Percentiles rank a stretch among this genome's conserved stretches.
Evolutionary conservation across 2,113 vertebrate species (phyloP).

Genomic region (Miniopterus natalensis): DNA sequence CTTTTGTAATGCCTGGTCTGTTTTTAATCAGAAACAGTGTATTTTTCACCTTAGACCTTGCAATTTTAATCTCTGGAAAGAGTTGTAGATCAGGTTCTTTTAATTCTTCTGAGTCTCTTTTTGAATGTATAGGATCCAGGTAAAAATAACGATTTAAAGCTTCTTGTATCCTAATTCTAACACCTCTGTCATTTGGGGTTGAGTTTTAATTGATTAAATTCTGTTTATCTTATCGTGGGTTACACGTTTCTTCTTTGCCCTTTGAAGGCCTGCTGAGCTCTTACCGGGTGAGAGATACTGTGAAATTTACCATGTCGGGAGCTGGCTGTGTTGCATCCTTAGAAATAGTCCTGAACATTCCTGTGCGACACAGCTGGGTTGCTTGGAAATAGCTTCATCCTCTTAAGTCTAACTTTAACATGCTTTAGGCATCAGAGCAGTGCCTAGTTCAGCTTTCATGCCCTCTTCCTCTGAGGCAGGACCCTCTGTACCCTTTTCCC

Average conservation of each 20-base stretch:
- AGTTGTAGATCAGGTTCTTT: neutral
- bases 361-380: neutral
- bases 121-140: neutral
- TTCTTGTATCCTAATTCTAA: neutral
- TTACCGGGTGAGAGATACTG: neutral
- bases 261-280: neutral
- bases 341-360: neutral
- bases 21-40: too few relatives aligned
- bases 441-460: neutral
- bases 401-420: neutral
- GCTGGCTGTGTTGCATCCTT: neutral
- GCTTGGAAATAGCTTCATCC: neutral
- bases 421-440: neutral
- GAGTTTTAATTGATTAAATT: neutral
- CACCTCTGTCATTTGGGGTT: neutral
- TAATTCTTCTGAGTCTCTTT: neutral
- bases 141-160: neutral
- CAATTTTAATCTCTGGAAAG: neutral
- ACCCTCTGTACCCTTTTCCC: neutral
- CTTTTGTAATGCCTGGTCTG: too few relatives aligned
- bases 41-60: too few relatives aligned
- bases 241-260: neutral
- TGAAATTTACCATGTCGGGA: neutral
- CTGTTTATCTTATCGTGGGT: neutral
- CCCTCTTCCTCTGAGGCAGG: neutral